These are phyloP conservation scores for Metacarcinus magister DNA, from an alignment of 2,888 invertebrate species.

Conservation along the genomic window DNA sequence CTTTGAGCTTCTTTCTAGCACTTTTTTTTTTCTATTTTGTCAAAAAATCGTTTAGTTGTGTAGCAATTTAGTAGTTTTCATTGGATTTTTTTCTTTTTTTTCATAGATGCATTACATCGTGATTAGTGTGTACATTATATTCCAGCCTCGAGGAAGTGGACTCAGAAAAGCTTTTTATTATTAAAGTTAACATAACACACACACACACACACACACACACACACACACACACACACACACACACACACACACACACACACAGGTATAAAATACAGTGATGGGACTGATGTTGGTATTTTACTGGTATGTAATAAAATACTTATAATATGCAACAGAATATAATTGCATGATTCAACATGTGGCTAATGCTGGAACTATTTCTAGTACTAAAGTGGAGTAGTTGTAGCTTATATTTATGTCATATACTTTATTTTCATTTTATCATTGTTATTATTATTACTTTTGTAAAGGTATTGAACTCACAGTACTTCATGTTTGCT, in stretches of 20 bases:
- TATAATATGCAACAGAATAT: background rate
- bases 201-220: constrained; percentile 2
- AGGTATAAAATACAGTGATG: background rate
- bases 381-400: background rate
- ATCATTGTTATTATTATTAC: background rate
- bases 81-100: too few relatives aligned
- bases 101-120: too few relatives aligned
- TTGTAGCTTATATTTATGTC: background rate
- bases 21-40: too few relatives aligned
- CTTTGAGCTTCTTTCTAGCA: too few relatives aligned
- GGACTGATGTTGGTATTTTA: background rate
- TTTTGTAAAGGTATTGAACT: background rate
- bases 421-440: background rate
- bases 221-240: constrained; percentile 2
- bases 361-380: background rate
- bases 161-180: too few relatives aligned
- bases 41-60: too few relatives aligned
- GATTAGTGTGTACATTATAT: too few relatives aligned
- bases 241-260: background rate
- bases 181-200: too few relatives aligned
- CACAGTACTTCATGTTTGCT: background rate
- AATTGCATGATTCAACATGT: background rate
- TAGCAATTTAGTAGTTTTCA: too few relatives aligned
- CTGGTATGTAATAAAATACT: background rate
- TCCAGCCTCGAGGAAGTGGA: too few relatives aligned